Evolutionary conservation across 2,113 vertebrate genomes (phyloP).

Genomic region (Cyprinodon variegatus): DNA sequence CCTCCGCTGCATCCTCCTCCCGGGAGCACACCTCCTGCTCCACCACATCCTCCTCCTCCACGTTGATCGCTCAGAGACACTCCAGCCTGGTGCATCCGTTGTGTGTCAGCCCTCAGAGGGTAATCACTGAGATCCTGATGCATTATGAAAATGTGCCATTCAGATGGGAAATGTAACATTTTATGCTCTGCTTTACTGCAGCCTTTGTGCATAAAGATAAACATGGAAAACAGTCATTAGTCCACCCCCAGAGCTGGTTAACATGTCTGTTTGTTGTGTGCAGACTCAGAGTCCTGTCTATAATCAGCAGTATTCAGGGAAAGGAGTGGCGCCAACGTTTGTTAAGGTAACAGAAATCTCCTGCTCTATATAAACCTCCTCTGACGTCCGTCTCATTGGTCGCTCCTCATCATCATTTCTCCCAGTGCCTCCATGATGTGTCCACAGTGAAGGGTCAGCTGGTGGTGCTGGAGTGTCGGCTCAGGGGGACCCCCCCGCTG

Average conservation of each 20-base stretch:
- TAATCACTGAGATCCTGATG: constrained; percentile 1
- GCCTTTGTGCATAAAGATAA: background rate
- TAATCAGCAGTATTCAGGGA: constrained; percentile 67
- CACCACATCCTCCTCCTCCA: constrained; percentile 59
- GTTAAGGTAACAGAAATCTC: constrained; percentile 71
- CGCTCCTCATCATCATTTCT: background rate
- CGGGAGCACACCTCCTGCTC: constrained; percentile 58
- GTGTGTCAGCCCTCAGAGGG: constrained; percentile 71
- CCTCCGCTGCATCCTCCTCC: constrained; percentile 62
- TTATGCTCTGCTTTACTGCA: background rate
- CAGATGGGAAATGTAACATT: background rate
- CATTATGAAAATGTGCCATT: background rate
- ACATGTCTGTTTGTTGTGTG: background rate
- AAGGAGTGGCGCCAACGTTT: constrained; percentile 74
- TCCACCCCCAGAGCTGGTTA: background rate
- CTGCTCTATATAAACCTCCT: background rate
- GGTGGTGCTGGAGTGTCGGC: constrained; percentile 86
- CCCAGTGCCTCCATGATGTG: constrained; percentile 85
- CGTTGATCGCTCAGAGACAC: constrained; percentile 65
- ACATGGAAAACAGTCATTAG: background rate
- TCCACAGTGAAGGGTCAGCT: constrained; percentile 84
- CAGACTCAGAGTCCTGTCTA: constrained; percentile 72
- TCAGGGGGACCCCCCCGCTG: constrained; percentile 80
- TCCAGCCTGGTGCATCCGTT: constrained; percentile 76
- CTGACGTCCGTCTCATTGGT: background rate